Evolutionary conservation across 1,140 invertebrate species (phyloP).

Genomic region (Lysiphlebus fabarum): DNA sequence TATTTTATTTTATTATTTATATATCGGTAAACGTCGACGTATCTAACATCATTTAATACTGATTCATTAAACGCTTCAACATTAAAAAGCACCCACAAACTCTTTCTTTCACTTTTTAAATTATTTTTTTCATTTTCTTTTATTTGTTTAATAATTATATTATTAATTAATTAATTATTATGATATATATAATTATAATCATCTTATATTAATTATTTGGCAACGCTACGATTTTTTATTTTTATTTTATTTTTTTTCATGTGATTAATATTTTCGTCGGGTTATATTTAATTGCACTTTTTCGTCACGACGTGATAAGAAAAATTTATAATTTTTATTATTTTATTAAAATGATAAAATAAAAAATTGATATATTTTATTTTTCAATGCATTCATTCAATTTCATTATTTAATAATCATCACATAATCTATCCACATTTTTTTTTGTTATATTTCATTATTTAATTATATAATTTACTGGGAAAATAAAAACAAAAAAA

Average conservation of each 20-base stretch:
- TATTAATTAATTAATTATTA: conserved; percentile 13
- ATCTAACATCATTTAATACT: conserved; percentile 20
- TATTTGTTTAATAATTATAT: too few relatives aligned
- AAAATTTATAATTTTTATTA: background rate
- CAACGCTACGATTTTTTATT: conserved; percentile 24
- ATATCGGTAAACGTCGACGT: background rate
- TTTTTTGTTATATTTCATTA: too few relatives aligned
- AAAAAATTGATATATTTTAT: background rate
- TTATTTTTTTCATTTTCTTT: conserved; percentile 11
- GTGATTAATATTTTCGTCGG: conserved; percentile 19
- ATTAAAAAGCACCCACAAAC: conserved; percentile 20
- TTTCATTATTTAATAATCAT: too few relatives aligned
- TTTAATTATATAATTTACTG: background rate
- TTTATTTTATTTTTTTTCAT: conserved; percentile 14
- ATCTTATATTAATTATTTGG: conserved; percentile 28
- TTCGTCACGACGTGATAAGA: conserved; percentile 21
- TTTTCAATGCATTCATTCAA: too few relatives aligned
- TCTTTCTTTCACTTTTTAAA: background rate
- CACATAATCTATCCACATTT: too few relatives aligned
- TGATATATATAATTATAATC: conserved; percentile 13
- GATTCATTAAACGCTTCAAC: conserved; percentile 18
- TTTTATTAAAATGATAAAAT: background rate
- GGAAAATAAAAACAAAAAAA: too few relatives aligned
- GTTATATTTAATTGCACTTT: conserved; percentile 30
- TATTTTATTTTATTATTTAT: background rate